Base-by-base conservation (phyloP, 2,797 vertebrate species). In the Apogon talboti region DNA sequence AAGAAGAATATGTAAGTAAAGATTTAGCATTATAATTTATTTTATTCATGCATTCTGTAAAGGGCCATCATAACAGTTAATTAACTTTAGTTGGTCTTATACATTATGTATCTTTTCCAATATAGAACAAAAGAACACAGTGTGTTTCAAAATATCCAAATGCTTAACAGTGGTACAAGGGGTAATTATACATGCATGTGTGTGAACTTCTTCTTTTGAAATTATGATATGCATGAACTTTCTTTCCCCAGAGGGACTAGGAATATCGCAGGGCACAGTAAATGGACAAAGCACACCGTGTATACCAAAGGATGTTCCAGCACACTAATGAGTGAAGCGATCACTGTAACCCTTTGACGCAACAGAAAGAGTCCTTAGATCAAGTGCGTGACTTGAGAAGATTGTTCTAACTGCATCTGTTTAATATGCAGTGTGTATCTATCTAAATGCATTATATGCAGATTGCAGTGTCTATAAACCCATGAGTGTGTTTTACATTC, bases 1-100 rank as follows among this genome's bases (percentile, higher is more conserved):
- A 70, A 80, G 67, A 45, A 54, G 77, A 83, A 85, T 71, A 58
- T 73, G 67, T 79, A 75, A 80, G 78, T 80, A 78, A 82, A 83
- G 74, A 71, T 76, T 82, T 68, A 42, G 72, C 82, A 85, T 82
- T 84, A 64, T 79, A 82, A 87, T 91, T 87, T 85, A 89, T 91
- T 91, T 91, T 88, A 90, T 90, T 90, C 84, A 89, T 90, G 54
- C 69, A 76, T 74, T 88, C 62, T 57, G 50, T 79, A 87, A 89
- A 89, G 82, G 54, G 24, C 81, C 82, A 83, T 86, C 79, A 81
- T 79, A 76, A 73, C 76, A 83, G 79, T 77, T 92, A 89, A 93
- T 92, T 90, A 89, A 81, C 67, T 67, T 48, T 64, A 78, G 76
- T 57, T 66, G 64, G 86, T 71, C 81, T 89, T 77, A 91, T 91